Evolutionary conservation across 2,113 vertebrate genomes (phyloP).

Genomic region (Leptodactylus fuscus): DNA sequence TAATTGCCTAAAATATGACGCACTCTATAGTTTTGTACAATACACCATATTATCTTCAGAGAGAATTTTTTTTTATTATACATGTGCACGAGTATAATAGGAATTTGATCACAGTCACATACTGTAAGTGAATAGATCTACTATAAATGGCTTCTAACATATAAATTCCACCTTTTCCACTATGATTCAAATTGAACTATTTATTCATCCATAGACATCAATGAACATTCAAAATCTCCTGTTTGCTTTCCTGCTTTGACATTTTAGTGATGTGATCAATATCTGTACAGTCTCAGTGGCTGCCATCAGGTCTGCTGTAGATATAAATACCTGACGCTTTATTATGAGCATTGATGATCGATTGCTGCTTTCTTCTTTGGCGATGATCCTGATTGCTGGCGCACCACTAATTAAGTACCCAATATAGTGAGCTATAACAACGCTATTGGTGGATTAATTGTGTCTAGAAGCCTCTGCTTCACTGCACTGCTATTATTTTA

Average conservation of each 20-base stretch:
- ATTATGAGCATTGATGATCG: constrained; percentile 32
- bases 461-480: constrained; percentile 26
- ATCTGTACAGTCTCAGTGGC: neutral
- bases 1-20: no score
- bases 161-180: neutral
- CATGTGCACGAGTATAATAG: no score
- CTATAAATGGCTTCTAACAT: neutral
- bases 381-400: constrained; percentile 47
- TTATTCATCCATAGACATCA: neutral
- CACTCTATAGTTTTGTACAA: no score
- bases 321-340: constrained; percentile 34
- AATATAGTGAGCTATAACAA: constrained; percentile 50
- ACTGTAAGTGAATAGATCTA: no score
- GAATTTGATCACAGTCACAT: no score
- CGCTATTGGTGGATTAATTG: constrained; percentile 36
- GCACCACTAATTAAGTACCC: constrained; percentile 55
- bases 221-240: neutral
- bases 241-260: constrained; percentile 6
- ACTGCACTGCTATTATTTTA: constrained; percentile 26
- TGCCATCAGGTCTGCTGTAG: constrained; percentile 15
- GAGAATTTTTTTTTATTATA: no score
- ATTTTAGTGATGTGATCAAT: constrained; percentile 1
- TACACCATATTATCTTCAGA: no score
- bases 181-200: neutral
- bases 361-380: constrained; percentile 49